Percentiles rank a stretch among this genome's conserved stretches.
phyloP scores from a whole-genome alignment of 2,888 invertebrate species.

The Acronicta aceris region DNA sequence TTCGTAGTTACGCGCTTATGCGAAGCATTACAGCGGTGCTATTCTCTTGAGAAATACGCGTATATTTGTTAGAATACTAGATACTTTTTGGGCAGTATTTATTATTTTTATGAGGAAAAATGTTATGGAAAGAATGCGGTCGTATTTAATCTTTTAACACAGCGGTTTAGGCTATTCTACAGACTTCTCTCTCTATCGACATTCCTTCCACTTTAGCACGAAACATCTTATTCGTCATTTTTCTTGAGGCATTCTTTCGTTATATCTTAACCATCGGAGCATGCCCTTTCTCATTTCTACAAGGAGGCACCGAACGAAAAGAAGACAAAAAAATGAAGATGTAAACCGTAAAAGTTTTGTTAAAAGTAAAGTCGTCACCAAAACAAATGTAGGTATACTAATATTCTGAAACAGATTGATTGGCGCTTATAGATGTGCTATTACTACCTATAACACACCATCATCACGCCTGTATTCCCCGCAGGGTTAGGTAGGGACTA shows the following conservation, averaged over 20 bases:
- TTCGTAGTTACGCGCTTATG: constrained; percentile 25
- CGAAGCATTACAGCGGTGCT: constrained; percentile 28
- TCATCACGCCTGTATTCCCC: too few species aligned
- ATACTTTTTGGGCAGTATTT: constrained; percentile 7
- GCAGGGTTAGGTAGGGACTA: too few species aligned
- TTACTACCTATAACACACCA: too few species aligned
- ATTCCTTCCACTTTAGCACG: constrained; percentile 16
- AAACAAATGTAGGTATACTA: constrained; percentile 20
- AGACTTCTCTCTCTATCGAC: constrained; percentile 1
- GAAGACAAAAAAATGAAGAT: constrained; percentile 12
- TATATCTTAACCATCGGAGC: constrained; percentile 41
- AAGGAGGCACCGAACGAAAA: constrained; percentile 21
- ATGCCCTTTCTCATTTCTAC: constrained; percentile 47
- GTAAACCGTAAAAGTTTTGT: constrained; percentile 18
- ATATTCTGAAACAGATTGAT: background rate
- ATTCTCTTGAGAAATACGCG: constrained; percentile 34
- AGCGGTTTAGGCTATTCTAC: background rate
- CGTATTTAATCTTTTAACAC: constrained; percentile 15
- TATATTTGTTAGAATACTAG: constrained; percentile 24
- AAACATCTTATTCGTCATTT: constrained; percentile 25
- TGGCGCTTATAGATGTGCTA: too few species aligned
- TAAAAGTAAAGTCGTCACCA: constrained; percentile 5
- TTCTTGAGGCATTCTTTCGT: constrained; percentile 36
- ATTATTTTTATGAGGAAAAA: constrained; percentile 14
- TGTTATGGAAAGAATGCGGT: constrained; percentile 11